Percentiles rank a stretch among this genome's conserved stretches.
Conservation (phyloP, 2,113 vertebrate species). For the Smithornis capensis region DNA sequence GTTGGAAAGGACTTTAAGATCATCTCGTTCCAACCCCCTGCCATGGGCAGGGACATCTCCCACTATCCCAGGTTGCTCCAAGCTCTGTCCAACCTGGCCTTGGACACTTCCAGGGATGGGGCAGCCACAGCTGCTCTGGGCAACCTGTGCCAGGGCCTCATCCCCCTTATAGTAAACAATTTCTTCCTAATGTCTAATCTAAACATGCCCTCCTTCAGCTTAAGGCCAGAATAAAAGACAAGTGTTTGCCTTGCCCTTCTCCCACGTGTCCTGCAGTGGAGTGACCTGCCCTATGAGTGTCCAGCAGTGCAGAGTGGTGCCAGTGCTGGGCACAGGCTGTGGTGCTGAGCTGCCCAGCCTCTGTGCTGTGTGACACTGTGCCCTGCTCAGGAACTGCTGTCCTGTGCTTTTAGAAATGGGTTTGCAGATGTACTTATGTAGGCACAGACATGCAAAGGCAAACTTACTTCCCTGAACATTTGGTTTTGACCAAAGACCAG, state of each 20-base stretch:
- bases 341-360: not conserved
- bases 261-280: not conserved
- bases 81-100: not conserved
- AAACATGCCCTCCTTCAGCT: no score
- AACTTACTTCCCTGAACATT: not conserved
- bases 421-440: not conserved
- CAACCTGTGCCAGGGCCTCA: not conserved
- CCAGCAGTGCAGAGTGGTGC: not conserved
- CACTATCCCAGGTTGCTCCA: not conserved
- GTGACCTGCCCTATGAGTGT: accelerated
- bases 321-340: not conserved
- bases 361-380: not conserved
- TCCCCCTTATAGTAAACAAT: not conserved
- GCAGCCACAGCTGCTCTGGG: not conserved
- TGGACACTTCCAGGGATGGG: not conserved
- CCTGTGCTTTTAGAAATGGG: not conserved
- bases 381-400: no score
- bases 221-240: no score
- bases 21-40: not conserved
- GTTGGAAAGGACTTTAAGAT: not conserved
- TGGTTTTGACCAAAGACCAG: not conserved
- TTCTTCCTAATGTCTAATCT: not conserved
- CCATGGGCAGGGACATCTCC: not conserved
- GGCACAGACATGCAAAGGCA: not conserved
- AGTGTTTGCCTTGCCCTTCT: not conserved